Conservation (phyloP, 1,140 invertebrate genomes). For the Drosophila gunungcola region DNA sequence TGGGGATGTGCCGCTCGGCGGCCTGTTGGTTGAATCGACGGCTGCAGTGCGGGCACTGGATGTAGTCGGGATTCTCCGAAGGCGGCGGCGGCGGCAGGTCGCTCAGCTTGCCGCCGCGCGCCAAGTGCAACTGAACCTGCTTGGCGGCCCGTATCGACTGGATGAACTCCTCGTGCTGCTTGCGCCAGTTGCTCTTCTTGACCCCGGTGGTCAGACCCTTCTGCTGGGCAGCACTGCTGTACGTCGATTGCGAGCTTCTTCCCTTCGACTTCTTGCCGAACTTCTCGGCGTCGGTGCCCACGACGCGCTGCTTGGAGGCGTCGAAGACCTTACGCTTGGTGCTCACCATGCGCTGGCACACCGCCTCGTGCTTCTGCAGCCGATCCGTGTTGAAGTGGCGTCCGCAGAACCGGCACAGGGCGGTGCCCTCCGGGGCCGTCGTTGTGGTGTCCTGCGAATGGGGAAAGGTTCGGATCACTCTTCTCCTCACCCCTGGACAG, state of each 20-base stretch:
- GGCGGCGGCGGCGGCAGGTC: conserved; percentile 96
- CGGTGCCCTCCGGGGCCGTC: conserved; percentile 74
- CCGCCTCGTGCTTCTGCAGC: conserved; percentile 91
- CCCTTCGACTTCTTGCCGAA: conserved; percentile 86
- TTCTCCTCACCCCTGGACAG: fast-evolving
- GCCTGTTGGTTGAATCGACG: conserved; percentile 94
- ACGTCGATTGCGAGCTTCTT: conserved; percentile 48
- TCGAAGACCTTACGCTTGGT: conserved; percentile 96
- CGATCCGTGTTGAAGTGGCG: conserved; percentile 92
- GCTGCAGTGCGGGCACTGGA: conserved; percentile 95
- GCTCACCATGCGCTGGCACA: conserved; percentile 90
- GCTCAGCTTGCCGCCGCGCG: conserved; percentile 92
- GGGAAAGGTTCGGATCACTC: not conserved
- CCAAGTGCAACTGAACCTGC: conserved; percentile 92
- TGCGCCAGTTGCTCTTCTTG: conserved; percentile 93
- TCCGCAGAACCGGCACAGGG: conserved; percentile 88
- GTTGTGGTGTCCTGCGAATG: not conserved
- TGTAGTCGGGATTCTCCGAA: conserved; percentile 94
- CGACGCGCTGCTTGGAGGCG: conserved; percentile 91
- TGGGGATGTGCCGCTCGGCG: conserved; percentile 97
- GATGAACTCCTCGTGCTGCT: conserved; percentile 97
- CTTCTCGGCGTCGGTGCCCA: conserved; percentile 94
- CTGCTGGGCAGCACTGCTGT: conserved; percentile 65
- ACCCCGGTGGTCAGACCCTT: conserved; percentile 61
- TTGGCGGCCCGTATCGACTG: conserved; percentile 95